Percentiles rank a stretch among this genome's conserved stretches.
Evolutionary conservation across 2,888 invertebrate species (phyloP).

Genomic region (Coronaproctus castanopsis): DNA sequence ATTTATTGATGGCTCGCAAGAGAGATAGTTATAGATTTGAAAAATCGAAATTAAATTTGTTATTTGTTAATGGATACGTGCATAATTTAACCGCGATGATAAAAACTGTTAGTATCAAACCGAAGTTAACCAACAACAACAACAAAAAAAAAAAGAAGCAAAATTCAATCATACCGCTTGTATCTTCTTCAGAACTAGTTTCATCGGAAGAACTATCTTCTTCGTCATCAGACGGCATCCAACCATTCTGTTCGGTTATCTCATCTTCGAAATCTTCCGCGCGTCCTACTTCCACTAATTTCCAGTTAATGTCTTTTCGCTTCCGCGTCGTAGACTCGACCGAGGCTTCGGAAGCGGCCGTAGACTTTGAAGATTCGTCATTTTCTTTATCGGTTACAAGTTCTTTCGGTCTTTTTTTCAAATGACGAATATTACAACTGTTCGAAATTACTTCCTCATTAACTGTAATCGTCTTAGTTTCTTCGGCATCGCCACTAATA

Average conservation of each 20-base stretch:
- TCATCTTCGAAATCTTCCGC: constrained; percentile 12
- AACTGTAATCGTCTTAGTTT: background rate
- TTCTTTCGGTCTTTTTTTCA: constrained; percentile 24
- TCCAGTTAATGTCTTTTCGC: constrained; percentile 7
- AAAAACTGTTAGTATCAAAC: too few relatives aligned
- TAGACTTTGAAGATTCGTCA: constrained; percentile 25
- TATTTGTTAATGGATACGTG: too few relatives aligned
- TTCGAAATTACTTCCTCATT: background rate
- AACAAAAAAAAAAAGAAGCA: too few relatives aligned
- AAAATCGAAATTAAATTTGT: too few relatives aligned
- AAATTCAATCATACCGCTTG: too few relatives aligned
- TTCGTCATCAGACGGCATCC: constrained; percentile 23
- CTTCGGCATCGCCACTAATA: background rate
- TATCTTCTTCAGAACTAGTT: constrained; percentile 12
- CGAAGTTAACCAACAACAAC: too few relatives aligned
- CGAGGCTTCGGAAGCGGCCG: constrained; percentile 15
- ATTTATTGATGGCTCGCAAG: too few relatives aligned
- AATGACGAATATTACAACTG: background rate
- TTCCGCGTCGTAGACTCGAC: background rate
- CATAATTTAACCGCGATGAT: too few relatives aligned
- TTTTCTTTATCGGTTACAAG: constrained; percentile 23
- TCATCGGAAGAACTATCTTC: constrained; percentile 24
- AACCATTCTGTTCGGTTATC: constrained; percentile 8
- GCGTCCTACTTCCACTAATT: constrained; percentile 9
- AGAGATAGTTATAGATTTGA: too few relatives aligned